Base-by-base conservation (phyloP, 2,113 vertebrate species). In the Elephantulus edwardii region DNA sequence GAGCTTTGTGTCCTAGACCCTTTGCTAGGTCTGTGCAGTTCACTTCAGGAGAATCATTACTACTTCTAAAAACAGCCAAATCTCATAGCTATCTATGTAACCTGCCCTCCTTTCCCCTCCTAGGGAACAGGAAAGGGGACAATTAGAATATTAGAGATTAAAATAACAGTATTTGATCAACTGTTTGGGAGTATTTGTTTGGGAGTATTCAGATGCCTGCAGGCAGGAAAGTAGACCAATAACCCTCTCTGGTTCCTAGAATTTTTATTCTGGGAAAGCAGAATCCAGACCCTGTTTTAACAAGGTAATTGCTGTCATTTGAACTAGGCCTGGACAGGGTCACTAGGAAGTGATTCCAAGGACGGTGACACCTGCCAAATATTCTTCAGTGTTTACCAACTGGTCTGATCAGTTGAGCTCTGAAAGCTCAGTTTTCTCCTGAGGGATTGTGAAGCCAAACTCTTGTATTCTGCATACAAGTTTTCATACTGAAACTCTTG, bases 381-480 rank as follows among this genome's bases (percentile, higher is more conserved):
- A 13, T 76, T 80, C 82, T 93, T 70, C 1, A 3, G 60, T 30
- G 40, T 48, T 91, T 58, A 52, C 52, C 13, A 33, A 46, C 44
- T n/a, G n/a, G 12, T 72, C 68, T 72, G 56, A 35, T 82, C 48
- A 60, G 50, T 56, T 68, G 84, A 79, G 46, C 68, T 87, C n/a
- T 24, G 48, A 79, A 42, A 75, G 72, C 78, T 92, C 62, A 8
- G 75, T 92, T 88, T 92, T 86, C 71, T 79, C 56, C 48, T 4
- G 68, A 17, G 83, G 74, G 48, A 35, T 8, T 22, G 50, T 22
- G 33, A 50, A n/a, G 60, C 28, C 66, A 42, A 35, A 28, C 81
- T 54, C 82, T 62, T 68, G 24, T 52, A 44, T 42, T 82, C 77
- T 40, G 64, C 42, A 10, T 20, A 20, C 3, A 40, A 24, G 13